These are phyloP conservation scores for Panopea generosa DNA, from an alignment of 2,888 invertebrate species.

Conservation along the genomic window DNA sequence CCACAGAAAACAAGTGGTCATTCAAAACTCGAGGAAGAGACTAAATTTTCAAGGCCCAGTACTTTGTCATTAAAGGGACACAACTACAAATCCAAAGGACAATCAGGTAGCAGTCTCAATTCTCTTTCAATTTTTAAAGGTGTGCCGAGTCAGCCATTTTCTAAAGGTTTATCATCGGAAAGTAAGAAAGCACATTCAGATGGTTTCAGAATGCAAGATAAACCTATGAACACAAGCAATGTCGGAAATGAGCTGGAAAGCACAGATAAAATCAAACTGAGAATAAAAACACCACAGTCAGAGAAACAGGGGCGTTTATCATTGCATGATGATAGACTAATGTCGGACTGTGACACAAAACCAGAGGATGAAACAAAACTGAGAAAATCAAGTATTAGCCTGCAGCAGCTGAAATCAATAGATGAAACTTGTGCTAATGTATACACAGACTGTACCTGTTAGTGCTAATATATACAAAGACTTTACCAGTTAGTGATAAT, in stretches of 20 bases:
- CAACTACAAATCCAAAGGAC: conserved; percentile 64
- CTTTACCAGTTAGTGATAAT: too few relatives aligned
- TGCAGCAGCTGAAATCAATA: conserved; percentile 67
- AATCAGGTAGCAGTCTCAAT: conserved; percentile 47
- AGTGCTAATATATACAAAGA: too few relatives aligned
- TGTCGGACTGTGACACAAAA: conserved; percentile 85
- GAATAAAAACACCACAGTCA: conserved; percentile 76
- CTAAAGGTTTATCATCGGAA: conserved; percentile 21
- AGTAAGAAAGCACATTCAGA: conserved; percentile 24
- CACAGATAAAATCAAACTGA: conserved; percentile 73
- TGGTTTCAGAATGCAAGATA: conserved; percentile 43
- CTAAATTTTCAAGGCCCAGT: conserved; percentile 66
- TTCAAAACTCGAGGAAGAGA: conserved; percentile 54
- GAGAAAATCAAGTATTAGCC: conserved; percentile 65
- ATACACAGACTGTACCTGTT: conserved; percentile 60
- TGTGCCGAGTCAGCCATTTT: conserved; percentile 34
- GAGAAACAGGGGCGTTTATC: conserved; percentile 88
- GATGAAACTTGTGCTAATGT: conserved; percentile 39
- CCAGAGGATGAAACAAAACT: conserved; percentile 33
- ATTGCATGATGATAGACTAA: conserved; percentile 95
- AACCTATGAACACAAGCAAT: conserved; percentile 4
- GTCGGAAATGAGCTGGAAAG: conserved; percentile 40
- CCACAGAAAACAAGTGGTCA: conserved; percentile 56
- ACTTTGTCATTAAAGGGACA: conserved; percentile 78
- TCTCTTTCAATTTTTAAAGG: conserved; percentile 41